Percentiles rank a stretch among this genome's conserved stretches.
phyloP scores from a whole-genome alignment of 1,140 invertebrate genomes.

The Cydia amplana region DNA sequence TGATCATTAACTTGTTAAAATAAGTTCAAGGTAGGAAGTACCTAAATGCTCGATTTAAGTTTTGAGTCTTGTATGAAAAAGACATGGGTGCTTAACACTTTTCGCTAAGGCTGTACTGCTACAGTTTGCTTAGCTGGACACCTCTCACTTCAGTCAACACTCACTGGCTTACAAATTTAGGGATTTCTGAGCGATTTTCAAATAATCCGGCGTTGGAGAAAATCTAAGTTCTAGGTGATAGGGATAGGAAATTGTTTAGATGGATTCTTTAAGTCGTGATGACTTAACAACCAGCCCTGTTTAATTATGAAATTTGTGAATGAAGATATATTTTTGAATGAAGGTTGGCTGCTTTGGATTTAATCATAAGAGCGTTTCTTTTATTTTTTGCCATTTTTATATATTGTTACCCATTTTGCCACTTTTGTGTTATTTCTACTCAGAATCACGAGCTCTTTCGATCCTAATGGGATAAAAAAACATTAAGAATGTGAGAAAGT shows the following conservation, averaged over 20 bases:
- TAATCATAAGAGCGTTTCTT: too few relatives aligned
- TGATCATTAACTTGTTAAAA: too few relatives aligned
- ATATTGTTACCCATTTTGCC: too few relatives aligned
- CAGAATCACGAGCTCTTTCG: too few relatives aligned
- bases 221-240: background rate
- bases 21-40: too few relatives aligned
- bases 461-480: too few relatives aligned
- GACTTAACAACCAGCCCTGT: too few relatives aligned
- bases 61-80: background rate
- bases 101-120: background rate
- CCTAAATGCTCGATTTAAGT: too few relatives aligned
- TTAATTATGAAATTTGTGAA: background rate
- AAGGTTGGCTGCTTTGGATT: too few relatives aligned
- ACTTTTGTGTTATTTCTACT: too few relatives aligned
- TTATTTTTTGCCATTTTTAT: too few relatives aligned
- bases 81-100: background rate
- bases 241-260: constrained; percentile 31
- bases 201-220: constrained; percentile 2
- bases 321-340: background rate
- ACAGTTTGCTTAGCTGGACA: constrained; percentile 8
- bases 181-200: constrained; percentile 18
- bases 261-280: constrained; percentile 7
- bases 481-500: too few relatives aligned
- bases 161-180: constrained; percentile 7
- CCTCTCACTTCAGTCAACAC: constrained; percentile 18